Evolutionary conservation across 2,888 invertebrate genomes (phyloP).

Genomic region (Drosophila pseudotalamancana): DNA sequence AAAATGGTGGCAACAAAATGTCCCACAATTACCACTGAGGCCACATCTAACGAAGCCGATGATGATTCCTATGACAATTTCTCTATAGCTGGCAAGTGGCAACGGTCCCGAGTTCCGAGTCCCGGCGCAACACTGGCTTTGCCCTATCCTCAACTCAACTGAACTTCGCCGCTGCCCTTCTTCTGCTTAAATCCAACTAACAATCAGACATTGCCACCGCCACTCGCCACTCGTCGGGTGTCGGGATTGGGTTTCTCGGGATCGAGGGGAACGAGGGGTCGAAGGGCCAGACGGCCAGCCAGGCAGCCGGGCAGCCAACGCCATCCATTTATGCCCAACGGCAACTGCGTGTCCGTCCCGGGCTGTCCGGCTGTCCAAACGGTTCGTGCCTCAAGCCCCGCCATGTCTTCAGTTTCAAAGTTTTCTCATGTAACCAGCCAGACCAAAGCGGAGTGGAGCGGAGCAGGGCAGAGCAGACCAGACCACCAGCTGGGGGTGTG

Average conservation of each 20-base stretch:
- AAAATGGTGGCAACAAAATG: conserved; percentile 81
- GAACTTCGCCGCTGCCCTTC: conserved; percentile 22
- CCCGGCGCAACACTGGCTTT: conserved; percentile 20
- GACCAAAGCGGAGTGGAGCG: too few relatives aligned
- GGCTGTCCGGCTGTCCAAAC: conserved; percentile 55
- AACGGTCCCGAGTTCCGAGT: conserved; percentile 33
- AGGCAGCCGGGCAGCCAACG: conserved; percentile 52
- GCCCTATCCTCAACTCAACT: conserved; percentile 23
- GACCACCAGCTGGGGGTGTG: too few relatives aligned
- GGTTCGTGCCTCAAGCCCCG: conserved; percentile 57
- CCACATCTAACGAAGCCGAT: conserved; percentile 84
- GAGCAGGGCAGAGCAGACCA: neutral
- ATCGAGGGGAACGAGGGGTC: neutral
- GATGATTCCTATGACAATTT: conserved; percentile 83
- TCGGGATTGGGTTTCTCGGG: conserved; percentile 1
- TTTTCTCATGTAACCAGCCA: conserved; percentile 77
- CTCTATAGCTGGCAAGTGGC: conserved; percentile 78
- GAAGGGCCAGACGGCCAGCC: conserved; percentile 1
- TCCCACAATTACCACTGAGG: conserved; percentile 84
- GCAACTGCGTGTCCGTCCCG: conserved; percentile 55
- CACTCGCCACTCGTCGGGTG: conserved; percentile 61
- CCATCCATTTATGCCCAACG: conserved; percentile 61
- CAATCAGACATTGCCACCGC: conserved; percentile 78
- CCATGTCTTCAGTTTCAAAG: conserved; percentile 80
- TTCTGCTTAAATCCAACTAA: conserved; percentile 65